Evolutionary conservation across 2,113 vertebrate genomes (phyloP).

Genomic region (Panurus biarmicus): DNA sequence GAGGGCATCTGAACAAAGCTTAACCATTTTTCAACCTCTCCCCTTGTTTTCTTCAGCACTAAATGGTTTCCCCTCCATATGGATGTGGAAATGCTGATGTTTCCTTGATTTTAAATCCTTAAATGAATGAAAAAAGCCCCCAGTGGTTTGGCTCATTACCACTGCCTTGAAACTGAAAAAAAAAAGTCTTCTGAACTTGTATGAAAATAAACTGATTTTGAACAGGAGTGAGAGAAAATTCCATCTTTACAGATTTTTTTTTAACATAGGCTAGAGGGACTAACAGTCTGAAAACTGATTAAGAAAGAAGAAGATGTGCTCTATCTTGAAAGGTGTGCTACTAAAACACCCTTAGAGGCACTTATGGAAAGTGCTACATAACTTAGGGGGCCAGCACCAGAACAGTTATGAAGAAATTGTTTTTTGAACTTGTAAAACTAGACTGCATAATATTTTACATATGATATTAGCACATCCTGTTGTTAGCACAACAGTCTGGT

Average conservation of each 20-base stretch:
- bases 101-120: not conserved
- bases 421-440: not conserved
- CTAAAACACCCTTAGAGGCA: not conserved
- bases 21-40: not conserved
- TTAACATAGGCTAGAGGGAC: not conserved
- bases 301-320: not conserved
- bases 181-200: not conserved
- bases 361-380: not conserved
- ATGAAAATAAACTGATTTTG: not conserved
- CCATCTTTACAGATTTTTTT: not conserved
- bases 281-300: not conserved
- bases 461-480: not conserved
- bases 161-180: not conserved
- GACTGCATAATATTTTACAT: not conserved
- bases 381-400: not conserved
- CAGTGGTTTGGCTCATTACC: not conserved
- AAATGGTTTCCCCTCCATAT: not conserved
- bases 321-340: not conserved
- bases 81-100: not conserved
- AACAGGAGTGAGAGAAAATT: not conserved
- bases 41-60: not conserved
- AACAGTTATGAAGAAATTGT: not conserved
- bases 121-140: accelerated
- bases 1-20: not conserved
- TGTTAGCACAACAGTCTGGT: not conserved